Evolutionary conservation across 2,797 vertebrate species (phyloP), one percentile per base, ranked within the genome.

Genomic region (Cyclopterus lumpus): DNA sequence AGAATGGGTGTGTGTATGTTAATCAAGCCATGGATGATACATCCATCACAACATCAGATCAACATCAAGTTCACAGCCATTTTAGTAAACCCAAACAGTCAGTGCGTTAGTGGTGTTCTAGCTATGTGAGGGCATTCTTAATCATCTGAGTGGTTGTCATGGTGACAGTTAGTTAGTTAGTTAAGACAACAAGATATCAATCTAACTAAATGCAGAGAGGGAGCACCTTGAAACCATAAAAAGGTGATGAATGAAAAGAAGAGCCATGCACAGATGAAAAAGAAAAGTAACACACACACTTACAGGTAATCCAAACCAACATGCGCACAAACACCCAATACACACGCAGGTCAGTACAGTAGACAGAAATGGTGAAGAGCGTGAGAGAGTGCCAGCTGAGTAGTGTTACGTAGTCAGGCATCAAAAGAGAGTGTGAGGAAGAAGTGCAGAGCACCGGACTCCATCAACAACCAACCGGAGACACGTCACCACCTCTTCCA

Each of bases 391-490:
- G 75, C 81, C 49, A 85, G 77, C 68, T 64, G 62, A 80, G 78
- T 18, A 54, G 40, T 58, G 67, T 64, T 32, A 67, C 48, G 77
- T 76, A 68, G 49, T 82, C 79, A 88, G 72, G 86, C 88, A 86
- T 79, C 63, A 71, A 71, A 83, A 72, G 72, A 72, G 72, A 79
- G 75, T 6, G 81, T 63, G 67, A 87, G 67, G 84, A 77, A 83
- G 42, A 86, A 77, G 67, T 80, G 77, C 65, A 77, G 58, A 81
- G 79, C 73, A 91, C 65, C 67, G 79, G 67, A 88, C 72, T 51
- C 75, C 51, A 84, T 75, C 73, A 82, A 76, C 82, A 91, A 87
- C 72, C 77, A 86, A 86, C 70, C 83, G 84, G 70, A 89, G 67
- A 71, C 69, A 55, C 66, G 51, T 60, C 5, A 49, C 73, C 71